These are phyloP conservation scores for Thymelicus acteon DNA, from an alignment of 2,888 invertebrate species.

Conservation along the genomic window DNA sequence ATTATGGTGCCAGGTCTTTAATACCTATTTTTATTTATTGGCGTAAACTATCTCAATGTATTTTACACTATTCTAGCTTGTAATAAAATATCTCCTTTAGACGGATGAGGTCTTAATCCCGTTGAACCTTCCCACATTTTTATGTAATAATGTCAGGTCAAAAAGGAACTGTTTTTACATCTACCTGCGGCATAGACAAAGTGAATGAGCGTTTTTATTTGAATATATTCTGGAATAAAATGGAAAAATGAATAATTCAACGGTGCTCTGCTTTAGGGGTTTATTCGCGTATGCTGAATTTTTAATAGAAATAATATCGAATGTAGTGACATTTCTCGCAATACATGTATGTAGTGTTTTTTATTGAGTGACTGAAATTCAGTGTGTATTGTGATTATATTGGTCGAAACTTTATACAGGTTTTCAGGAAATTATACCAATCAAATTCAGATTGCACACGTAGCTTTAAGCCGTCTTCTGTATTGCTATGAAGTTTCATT, in stretches of 20 bases:
- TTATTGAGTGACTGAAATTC: no score
- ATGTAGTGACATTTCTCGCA: constrained; percentile 8
- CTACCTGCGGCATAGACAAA: constrained; percentile 17
- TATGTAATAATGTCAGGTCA: constrained; percentile 19
- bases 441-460: no score
- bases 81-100: not conserved
- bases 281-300: constrained; percentile 3
- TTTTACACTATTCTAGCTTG: not conserved
- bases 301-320: constrained; percentile 11
- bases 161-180: constrained; percentile 15
- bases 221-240: constrained; percentile 35
- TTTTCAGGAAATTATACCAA: no score
- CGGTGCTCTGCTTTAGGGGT: constrained; percentile 4
- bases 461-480: no score
- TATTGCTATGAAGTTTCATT: no score
- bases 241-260: constrained; percentile 35
- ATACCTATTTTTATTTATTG: no score
- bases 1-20: no score
- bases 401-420: not conserved
- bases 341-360: not conserved
- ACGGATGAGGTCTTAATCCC: not conserved
- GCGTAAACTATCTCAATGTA: no score
- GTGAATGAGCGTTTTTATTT: constrained; percentile 28
- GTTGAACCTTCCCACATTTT: constrained; percentile 3
- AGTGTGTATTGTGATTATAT: not conserved